These are phyloP conservation scores for Sitobion miscanthi DNA, from an alignment of 1,140 invertebrate genomes.

Conservation along the genomic window DNA sequence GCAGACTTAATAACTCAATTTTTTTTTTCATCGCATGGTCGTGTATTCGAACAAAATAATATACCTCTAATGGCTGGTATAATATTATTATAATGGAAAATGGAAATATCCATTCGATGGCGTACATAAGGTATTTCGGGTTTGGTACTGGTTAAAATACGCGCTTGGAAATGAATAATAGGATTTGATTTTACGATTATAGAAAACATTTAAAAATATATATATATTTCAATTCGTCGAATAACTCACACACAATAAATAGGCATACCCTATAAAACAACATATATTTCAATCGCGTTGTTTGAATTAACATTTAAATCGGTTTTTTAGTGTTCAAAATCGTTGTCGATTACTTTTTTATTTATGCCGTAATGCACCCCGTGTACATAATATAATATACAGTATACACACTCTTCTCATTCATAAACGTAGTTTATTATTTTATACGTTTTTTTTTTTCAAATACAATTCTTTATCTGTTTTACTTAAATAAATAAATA, in stretches of 20 bases:
- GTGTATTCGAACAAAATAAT: background rate
- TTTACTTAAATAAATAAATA: slow-evolving; percentile 21
- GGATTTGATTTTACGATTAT: background rate
- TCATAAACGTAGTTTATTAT: background rate
- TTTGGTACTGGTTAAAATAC: background rate
- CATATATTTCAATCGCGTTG: background rate
- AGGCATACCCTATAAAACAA: background rate
- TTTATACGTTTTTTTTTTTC: background rate
- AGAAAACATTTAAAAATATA: slow-evolving; percentile 1
- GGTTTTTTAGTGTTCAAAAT: background rate
- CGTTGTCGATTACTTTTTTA: background rate
- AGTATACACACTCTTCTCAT: background rate
- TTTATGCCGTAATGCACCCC: background rate
- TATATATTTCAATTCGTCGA: background rate
- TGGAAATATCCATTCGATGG: background rate
- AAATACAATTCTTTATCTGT: background rate
- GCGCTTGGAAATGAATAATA: background rate
- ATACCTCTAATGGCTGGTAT: background rate
- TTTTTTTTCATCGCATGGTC: background rate
- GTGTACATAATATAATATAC: background rate
- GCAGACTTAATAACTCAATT: background rate
- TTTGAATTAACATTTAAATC: slow-evolving; percentile 45
- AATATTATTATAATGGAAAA: background rate
- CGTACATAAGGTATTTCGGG: background rate
- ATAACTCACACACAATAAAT: background rate